Percentiles rank a stretch among this genome's conserved stretches.
Conservation (phyloP, 1,140 invertebrate genomes). For the Sitophilus oryzae region DNA sequence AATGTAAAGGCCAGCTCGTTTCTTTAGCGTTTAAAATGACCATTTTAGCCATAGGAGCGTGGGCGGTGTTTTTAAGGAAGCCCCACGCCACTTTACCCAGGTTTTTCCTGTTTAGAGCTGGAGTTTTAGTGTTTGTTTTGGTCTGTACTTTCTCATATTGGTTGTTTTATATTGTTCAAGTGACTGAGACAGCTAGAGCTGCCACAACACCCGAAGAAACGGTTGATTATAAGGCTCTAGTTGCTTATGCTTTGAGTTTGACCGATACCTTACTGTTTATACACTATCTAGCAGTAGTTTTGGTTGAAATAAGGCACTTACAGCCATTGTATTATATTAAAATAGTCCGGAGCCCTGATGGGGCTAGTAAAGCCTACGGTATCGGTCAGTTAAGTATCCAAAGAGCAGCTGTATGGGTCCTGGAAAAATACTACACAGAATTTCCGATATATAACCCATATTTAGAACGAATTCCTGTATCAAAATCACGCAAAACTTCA, state of each 20-base stretch:
- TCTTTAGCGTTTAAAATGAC: constrained; percentile 89
- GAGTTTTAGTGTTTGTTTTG: constrained; percentile 82
- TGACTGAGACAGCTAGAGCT: constrained; percentile 71
- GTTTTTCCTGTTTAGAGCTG: constrained; percentile 84
- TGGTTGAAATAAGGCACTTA: constrained; percentile 87
- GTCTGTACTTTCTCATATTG: constrained; percentile 94
- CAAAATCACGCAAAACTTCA: constrained; percentile 70
- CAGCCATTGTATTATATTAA: constrained; percentile 88
- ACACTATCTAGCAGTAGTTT: constrained; percentile 87
- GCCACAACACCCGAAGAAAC: constrained; percentile 70
- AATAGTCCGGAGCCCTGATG: constrained; percentile 90
- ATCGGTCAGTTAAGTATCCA: constrained; percentile 93
- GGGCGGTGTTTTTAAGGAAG: constrained; percentile 76
- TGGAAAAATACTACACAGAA: constrained; percentile 93
- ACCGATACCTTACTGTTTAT: constrained; percentile 91
- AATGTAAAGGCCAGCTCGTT: constrained; percentile 78
- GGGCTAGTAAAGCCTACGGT: constrained; percentile 75
- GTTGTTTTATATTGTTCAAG: constrained; percentile 94
- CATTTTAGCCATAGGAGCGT: constrained; percentile 85
- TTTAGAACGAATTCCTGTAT: constrained; percentile 81
- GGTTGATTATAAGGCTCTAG: constrained; percentile 76
- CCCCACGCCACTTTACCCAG: constrained; percentile 84
- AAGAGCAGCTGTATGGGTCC: constrained; percentile 85
- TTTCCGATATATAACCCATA: constrained; percentile 97
- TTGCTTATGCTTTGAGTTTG: constrained; percentile 84